Evolutionary conservation across 2,888 invertebrate genomes (phyloP).

Genomic region (Melanostoma scalare): DNA sequence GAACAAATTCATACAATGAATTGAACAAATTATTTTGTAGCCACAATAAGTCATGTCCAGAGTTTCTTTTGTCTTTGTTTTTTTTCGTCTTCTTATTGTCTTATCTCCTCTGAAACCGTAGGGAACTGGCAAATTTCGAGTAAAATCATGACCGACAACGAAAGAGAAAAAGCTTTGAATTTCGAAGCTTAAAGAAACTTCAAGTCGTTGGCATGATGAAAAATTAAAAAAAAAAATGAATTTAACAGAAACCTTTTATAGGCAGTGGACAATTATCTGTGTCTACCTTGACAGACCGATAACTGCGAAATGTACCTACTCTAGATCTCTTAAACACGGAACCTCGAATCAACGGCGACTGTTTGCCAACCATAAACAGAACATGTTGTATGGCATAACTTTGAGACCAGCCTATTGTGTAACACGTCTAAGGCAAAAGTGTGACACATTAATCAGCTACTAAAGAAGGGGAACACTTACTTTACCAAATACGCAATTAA

Average conservation of each 20-base stretch:
- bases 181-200: constrained; percentile 37
- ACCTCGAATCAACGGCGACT: constrained; percentile 15
- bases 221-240: constrained; percentile 5
- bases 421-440: constrained; percentile 45
- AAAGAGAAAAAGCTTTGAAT: constrained; percentile 14
- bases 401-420: constrained; percentile 39
- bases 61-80: too few species aligned
- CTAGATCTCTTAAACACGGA: constrained; percentile 54
- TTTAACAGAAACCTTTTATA: constrained; percentile 18
- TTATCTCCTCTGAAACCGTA: constrained; percentile 23
- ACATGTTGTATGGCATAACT: constrained; percentile 19
- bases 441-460: constrained; percentile 66
- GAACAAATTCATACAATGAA: constrained; percentile 31
- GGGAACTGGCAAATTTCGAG: constrained; percentile 16
- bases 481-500: constrained; percentile 41
- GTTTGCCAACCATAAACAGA: constrained; percentile 24
- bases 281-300: constrained; percentile 59
- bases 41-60: constrained; percentile 26
- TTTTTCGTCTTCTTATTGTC: not conserved
- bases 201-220: constrained; percentile 3
- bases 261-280: constrained; percentile 43
- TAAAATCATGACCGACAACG: constrained; percentile 46
- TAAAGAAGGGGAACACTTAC: constrained; percentile 40
- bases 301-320: constrained; percentile 28
- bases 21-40: constrained; percentile 22